Conservation (phyloP, 2,797 vertebrate species). For the Micromesistius poutassou region DNA sequence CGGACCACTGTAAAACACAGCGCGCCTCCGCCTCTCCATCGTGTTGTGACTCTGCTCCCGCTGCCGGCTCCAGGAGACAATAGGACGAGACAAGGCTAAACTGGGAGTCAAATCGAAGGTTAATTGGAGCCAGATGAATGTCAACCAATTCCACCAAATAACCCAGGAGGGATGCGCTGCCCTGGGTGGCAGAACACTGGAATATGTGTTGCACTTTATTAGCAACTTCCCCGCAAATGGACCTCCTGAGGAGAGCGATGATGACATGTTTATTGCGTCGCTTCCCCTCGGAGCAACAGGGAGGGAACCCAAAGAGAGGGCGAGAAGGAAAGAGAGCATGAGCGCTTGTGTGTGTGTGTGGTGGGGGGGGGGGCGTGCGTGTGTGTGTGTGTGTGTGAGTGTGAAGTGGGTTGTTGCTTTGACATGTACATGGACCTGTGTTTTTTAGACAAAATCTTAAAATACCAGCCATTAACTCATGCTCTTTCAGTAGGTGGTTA, state of each 20-base stretch:
- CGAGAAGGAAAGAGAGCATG: conserved; percentile 28
- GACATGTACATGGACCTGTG: too few species aligned
- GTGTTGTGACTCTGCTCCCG: conserved; percentile 24
- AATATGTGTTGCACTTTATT: conserved; percentile 61
- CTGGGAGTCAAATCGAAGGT: conserved; percentile 76
- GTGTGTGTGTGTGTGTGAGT: conserved; percentile 29
- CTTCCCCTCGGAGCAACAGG: conserved; percentile 55
- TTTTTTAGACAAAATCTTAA: too few species aligned
- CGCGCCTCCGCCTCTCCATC: conserved; percentile 43
- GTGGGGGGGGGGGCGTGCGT: conserved; percentile 18
- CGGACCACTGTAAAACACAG: conserved; percentile 57
- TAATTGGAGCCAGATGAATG: conserved; percentile 76
- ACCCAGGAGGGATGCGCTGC: conserved; percentile 68
- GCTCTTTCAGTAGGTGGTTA: too few species aligned
- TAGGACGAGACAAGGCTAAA: conserved; percentile 70
- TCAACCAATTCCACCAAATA: conserved; percentile 73
- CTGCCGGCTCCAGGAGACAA: conserved; percentile 60
- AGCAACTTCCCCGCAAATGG: conserved; percentile 62
- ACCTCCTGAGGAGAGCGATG: conserved; percentile 72
- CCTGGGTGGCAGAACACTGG: conserved; percentile 56
- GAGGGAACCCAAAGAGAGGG: conserved; percentile 11
- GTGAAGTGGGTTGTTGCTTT: too few species aligned
- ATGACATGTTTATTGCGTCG: conserved; percentile 68
- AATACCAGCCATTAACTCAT: too few species aligned
- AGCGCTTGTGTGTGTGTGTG: conserved; percentile 15